Percentiles rank a stretch among this genome's conserved stretches.
Evolutionary conservation across 2,888 invertebrate genomes (phyloP).

Genomic region (Cacoxenus indagator): DNA sequence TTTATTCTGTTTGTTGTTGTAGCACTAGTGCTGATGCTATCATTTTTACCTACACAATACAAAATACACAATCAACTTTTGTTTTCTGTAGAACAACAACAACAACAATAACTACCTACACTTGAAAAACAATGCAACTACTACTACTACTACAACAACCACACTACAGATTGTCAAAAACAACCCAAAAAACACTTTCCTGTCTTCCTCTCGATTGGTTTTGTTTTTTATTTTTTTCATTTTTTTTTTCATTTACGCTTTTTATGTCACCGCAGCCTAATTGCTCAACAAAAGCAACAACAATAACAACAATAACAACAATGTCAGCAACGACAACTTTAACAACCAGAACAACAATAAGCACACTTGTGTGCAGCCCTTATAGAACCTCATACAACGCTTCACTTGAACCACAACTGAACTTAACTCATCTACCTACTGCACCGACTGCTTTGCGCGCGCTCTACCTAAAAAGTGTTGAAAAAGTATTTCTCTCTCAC

Average conservation of each 20-base stretch:
- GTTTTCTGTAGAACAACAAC: not conserved
- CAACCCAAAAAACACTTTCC: not conserved
- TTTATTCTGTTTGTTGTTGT: not conserved
- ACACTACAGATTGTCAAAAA: not conserved
- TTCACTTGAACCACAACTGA: not conserved
- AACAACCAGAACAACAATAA: not conserved
- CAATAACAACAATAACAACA: slow-evolving; percentile 23
- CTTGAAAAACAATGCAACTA: not conserved
- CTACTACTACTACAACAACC: slow-evolving; percentile 4
- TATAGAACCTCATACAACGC: not conserved
- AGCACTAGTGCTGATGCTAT: not conserved
- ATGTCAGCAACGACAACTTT: not conserved
- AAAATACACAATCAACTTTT: slow-evolving; percentile 8
- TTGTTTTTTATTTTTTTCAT: not conserved
- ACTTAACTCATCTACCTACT: not conserved
- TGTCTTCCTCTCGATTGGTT: not conserved
- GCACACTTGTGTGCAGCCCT: not conserved
- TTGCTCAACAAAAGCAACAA: slow-evolving; percentile 50
- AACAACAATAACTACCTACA: not conserved
- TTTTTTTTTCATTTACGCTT: slow-evolving; percentile 43
- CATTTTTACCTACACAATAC: slow-evolving; percentile 6
- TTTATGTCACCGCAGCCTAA: slow-evolving; percentile 60
- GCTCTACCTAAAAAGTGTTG: slow-evolving; percentile 38
- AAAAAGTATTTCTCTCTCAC: slow-evolving; percentile 42
- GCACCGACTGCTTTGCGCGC: not conserved